Base-by-base conservation (phyloP, 2,797 vertebrate species). In the Sciurus vulgaris region DNA sequence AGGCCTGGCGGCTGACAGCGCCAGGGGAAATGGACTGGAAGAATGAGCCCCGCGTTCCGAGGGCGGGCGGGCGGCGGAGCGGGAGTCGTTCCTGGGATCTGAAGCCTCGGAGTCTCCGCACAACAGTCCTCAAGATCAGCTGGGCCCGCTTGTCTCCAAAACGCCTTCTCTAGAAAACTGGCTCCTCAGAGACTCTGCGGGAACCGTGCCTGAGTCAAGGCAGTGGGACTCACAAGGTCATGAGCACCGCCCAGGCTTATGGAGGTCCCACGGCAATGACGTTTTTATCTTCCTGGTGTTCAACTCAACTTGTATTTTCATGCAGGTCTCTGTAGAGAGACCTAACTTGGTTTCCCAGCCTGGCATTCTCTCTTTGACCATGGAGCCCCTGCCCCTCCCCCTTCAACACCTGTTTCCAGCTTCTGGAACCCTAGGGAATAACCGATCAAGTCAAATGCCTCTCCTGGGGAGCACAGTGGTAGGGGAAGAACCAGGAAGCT, bases 201-300 rank as follows among this genome's bases (percentile, higher is more conserved):
- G 63, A 22, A 54, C 59, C 59, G 3, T 0, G 10, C 3, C 69
- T 61, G 59, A 13, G 59, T 76, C 70, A 73, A 65, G 33, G 11
- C 2, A 3, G 15, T 26, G 9, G 35, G 54, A 79, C 4, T 17
- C 38, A 33, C 4, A 9, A 5, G 0, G 11, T 8, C 10, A 1
- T 4, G 4, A 7, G 13, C 12, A 13, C 18, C 6, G 33, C 22
- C 33, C 22, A 83, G 41, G 8, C 30, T 72, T 72, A 10, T 9
- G n/a, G 30, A 47, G 2, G 20, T 33, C 9, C 49, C 2, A 5
- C 41, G 12, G n/a, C 35, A 22, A 26, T 41, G 11, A 51, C n/a
- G 17, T 11, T 51, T 51, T 51, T 11, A 22, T 22, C 35, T 11
- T 20, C 44, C 6, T 5, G 0, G 17, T 15, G n/a, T 54, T 81